A percentile compares a stretch with the other conserved stretches of the same genome.
phyloP scores from a whole-genome alignment of 2,888 invertebrate genomes.

The Ophion obscuratus region DNA sequence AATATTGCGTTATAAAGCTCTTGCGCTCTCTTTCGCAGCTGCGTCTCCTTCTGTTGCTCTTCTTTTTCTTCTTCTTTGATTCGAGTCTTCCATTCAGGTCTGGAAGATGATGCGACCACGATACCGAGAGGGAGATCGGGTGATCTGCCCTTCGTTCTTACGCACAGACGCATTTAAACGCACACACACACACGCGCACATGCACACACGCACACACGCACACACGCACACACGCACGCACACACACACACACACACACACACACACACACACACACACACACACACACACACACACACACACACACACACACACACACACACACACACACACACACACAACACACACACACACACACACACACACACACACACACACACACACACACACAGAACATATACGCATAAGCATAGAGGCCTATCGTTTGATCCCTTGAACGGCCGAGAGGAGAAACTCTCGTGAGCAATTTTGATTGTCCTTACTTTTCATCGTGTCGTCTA shows the following conservation, averaged over 20 bases:
- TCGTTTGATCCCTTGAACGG: conserved; percentile 65
- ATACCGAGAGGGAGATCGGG: not conserved
- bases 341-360: conserved; percentile 56
- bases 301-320: conserved; percentile 58
- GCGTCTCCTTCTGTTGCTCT: conserved; percentile 5
- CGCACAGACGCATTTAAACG: conserved; percentile 72
- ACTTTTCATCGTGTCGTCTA: not conserved
- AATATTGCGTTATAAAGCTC: conserved; percentile 77
- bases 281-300: conserved; percentile 55
- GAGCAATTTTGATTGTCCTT: not conserved
- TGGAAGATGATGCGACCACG: conserved; percentile 18
- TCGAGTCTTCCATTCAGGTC: conserved; percentile 34
- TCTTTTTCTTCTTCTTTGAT: not conserved
- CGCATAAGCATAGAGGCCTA: conserved; percentile 68
- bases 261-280: conserved; percentile 63
- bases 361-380: conserved; percentile 60
- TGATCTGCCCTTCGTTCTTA: conserved; percentile 71
- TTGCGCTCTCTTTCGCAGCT: conserved; percentile 43
- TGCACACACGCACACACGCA: conserved; percentile 64
- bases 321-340: conserved; percentile 65
- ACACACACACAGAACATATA: conserved; percentile 51
- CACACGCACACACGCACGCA: no score
- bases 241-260: conserved; percentile 65
- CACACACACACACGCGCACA: conserved; percentile 61
- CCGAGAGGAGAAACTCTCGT: conserved; percentile 20